A percentile compares a stretch with the other conserved stretches of the same genome.
These are phyloP conservation scores for Cryptosula pallasiana DNA, from an alignment of 2,888 invertebrate genomes.

Conservation along the genomic window DNA sequence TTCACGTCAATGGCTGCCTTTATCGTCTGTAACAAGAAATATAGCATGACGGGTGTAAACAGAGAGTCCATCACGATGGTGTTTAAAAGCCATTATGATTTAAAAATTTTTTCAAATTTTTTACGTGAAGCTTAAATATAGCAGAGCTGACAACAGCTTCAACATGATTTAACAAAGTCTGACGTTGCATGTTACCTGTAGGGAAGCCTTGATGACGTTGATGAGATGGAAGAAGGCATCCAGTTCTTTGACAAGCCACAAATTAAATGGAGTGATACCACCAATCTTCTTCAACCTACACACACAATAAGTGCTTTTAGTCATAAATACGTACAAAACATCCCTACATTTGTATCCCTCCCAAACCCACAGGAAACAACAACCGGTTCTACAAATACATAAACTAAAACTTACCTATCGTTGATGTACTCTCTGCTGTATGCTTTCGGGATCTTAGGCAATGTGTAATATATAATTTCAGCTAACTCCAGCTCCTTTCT, in stretches of 20 bases:
- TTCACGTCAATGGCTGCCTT: constrained; percentile 44
- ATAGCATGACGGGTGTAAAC: too few species aligned
- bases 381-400: too few species aligned
- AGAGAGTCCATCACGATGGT: too few species aligned
- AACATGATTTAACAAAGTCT: too few species aligned
- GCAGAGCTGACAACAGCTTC: too few species aligned
- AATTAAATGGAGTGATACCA: constrained; percentile 46
- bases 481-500: constrained; percentile 48
- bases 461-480: constrained; percentile 48
- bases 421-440: constrained; percentile 40
- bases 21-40: constrained; percentile 45
- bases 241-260: constrained; percentile 49
- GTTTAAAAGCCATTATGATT: too few species aligned
- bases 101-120: too few species aligned
- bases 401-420: not conserved
- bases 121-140: too few species aligned
- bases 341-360: too few species aligned
- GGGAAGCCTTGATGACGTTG: constrained; percentile 43
- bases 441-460: constrained; percentile 48
- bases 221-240: constrained; percentile 46
- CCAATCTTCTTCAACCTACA: constrained; percentile 47
- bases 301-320: too few species aligned
- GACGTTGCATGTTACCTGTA: constrained; percentile 38
- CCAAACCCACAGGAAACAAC: too few species aligned
- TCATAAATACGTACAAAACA: too few species aligned